phyloP scores from a whole-genome alignment of 1,140 invertebrate genomes.

The Heterodera schachtii region DNA sequence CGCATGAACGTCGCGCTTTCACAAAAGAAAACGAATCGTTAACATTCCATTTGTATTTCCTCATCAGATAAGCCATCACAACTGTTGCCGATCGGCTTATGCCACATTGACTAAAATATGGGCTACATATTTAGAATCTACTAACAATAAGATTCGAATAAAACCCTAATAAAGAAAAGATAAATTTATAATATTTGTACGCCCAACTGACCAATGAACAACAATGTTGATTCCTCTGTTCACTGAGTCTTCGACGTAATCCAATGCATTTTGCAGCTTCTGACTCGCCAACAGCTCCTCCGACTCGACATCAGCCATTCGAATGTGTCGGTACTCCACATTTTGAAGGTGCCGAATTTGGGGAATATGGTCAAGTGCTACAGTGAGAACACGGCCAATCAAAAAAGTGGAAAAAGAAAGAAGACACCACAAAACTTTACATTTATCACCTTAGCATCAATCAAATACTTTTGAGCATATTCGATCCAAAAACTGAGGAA shows the following conservation, averaged over 20 bases:
- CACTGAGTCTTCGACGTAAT: conserved; percentile 48
- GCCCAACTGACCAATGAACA: conserved; percentile 57
- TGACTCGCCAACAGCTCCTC: conserved; percentile 48
- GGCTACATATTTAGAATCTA: too few species aligned
- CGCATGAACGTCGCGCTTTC: conserved; percentile 47
- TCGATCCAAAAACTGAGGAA: neutral
- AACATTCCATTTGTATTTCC: conserved; percentile 42
- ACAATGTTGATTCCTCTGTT: conserved; percentile 52
- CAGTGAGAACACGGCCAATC: conserved; percentile 53
- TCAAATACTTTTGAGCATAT: neutral
- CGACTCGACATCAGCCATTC: conserved; percentile 43
- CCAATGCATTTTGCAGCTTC: conserved; percentile 50
- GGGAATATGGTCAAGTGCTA: conserved; percentile 44
- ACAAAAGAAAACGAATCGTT: conserved; percentile 53
- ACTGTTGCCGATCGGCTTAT: conserved; percentile 53
- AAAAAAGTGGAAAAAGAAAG: too few species aligned
- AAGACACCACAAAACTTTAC: too few species aligned
- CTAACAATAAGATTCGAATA: too few species aligned
- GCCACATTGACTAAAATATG: conserved; percentile 56
- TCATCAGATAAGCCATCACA: conserved; percentile 59
- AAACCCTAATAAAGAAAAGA: too few species aligned
- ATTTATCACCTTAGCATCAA: neutral
- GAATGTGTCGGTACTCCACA: conserved; percentile 53
- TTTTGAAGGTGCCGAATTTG: conserved; percentile 25
- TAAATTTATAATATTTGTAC: too few species aligned